A percentile compares a stretch with the other conserved stretches of the same genome.
Conservation (phyloP, 2,797 vertebrate species). For the Cephalopachus bancanus region DNA sequence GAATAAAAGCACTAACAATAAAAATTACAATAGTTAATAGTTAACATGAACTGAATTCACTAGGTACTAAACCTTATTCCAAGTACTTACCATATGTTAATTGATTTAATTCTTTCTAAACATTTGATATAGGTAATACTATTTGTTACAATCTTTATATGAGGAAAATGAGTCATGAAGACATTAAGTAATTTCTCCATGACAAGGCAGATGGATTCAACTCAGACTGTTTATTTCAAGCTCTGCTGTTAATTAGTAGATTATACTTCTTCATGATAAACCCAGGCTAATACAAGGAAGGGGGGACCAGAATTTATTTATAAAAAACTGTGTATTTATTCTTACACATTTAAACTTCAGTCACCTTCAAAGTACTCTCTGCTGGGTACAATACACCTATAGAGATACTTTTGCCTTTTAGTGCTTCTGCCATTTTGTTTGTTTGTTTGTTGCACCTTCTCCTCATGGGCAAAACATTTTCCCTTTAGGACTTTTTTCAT, state of each 20-base stretch:
- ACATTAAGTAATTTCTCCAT: background rate
- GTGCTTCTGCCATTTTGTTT: too few species aligned
- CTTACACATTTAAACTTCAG: too few species aligned
- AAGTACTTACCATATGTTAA: background rate
- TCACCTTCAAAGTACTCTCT: too few species aligned
- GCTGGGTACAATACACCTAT: too few species aligned
- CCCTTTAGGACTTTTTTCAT: too few species aligned
- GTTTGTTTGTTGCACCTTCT: too few species aligned
- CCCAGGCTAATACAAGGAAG: background rate
- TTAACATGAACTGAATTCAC: background rate
- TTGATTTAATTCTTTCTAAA: slow-evolving; percentile 9
- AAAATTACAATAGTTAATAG: background rate
- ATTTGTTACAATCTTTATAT: background rate
- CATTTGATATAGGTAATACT: background rate
- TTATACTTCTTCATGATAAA: background rate
- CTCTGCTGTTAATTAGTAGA: background rate
- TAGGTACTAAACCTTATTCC: background rate
- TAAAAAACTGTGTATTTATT: too few species aligned
- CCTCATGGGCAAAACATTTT: too few species aligned
- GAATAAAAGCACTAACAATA: background rate
- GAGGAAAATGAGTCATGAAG: background rate
- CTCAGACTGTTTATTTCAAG: background rate
- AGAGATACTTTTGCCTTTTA: too few species aligned
- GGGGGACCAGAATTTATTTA: too few species aligned
- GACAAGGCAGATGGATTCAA: background rate